Evolutionary conservation across 2,888 invertebrate species (phyloP).

Genomic region (Ornithoptera priamus): DNA sequence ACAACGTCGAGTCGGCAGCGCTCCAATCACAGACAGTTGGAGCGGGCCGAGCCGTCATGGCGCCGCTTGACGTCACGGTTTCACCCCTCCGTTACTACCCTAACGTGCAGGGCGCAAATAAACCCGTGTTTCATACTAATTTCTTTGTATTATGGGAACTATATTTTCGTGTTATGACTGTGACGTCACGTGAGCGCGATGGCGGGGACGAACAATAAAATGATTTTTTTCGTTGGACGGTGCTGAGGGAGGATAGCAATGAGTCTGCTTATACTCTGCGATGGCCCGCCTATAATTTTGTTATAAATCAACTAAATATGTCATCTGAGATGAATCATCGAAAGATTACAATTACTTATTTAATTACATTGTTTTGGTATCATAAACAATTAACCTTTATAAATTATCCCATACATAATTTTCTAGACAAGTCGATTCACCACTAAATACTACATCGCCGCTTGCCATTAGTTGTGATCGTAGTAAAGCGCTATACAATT

Average conservation of each 20-base stretch:
- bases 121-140: conserved; percentile 47
- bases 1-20: conserved; percentile 59
- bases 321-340: background rate
- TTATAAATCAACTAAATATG: conserved; percentile 4
- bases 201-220: conserved; percentile 64
- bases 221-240: conserved; percentile 56
- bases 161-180: conserved; percentile 6
- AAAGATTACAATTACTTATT: background rate
- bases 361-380: background rate
- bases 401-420: no score
- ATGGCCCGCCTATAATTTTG: conserved; percentile 64
- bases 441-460: no score
- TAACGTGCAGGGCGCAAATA: conserved; percentile 45
- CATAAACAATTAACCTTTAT: no score
- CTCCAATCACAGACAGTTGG: conserved; percentile 56
- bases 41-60: conserved; percentile 59
- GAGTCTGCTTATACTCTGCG: conserved; percentile 68
- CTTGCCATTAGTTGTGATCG: no score
- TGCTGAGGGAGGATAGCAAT: conserved; percentile 59
- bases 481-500: no score
- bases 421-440: no score
- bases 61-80: conserved; percentile 68
- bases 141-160: background rate
- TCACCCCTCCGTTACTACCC: conserved; percentile 36
- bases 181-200: conserved; percentile 37